phyloP scores from a whole-genome alignment of 2,797 vertebrate species.

The Ctenosaura bakeri region DNA sequence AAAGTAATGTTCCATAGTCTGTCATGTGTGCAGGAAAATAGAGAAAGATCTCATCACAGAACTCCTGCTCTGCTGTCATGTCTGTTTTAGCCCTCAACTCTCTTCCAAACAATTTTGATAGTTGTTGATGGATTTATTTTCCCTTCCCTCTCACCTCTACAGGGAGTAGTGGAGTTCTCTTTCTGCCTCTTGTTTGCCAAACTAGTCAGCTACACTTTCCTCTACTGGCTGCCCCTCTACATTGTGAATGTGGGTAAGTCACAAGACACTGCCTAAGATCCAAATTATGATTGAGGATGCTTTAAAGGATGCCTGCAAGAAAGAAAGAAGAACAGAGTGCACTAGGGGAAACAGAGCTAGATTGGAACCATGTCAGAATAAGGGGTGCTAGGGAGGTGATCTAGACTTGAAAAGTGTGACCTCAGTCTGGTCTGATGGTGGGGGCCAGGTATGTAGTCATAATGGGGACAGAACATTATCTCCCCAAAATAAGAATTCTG shows the following conservation, averaged over 20 bases:
- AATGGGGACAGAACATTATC: no score
- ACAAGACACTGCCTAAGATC: background rate
- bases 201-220: slow-evolving; percentile 98
- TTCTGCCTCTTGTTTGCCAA: slow-evolving; percentile 97
- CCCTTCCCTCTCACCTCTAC: slow-evolving; percentile 25
- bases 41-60: background rate
- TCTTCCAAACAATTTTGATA: background rate
- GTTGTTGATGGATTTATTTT: background rate
- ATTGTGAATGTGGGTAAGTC: slow-evolving; percentile 93
- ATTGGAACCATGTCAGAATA: background rate
- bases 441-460: no score
- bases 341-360: background rate
- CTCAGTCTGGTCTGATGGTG: no score
- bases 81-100: background rate
- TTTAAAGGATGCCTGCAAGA: background rate
- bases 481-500: no score
- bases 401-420: no score
- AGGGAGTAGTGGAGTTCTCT: slow-evolving; percentile 97
- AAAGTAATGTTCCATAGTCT: no score
- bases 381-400: background rate
- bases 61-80: background rate
- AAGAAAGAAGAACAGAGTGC: background rate
- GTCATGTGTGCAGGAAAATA: background rate
- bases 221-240: slow-evolving; percentile 98
- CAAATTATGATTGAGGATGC: background rate